Base-by-base conservation (phyloP, 2,113 vertebrate genomes). In the Cavia porcellus region DNA sequence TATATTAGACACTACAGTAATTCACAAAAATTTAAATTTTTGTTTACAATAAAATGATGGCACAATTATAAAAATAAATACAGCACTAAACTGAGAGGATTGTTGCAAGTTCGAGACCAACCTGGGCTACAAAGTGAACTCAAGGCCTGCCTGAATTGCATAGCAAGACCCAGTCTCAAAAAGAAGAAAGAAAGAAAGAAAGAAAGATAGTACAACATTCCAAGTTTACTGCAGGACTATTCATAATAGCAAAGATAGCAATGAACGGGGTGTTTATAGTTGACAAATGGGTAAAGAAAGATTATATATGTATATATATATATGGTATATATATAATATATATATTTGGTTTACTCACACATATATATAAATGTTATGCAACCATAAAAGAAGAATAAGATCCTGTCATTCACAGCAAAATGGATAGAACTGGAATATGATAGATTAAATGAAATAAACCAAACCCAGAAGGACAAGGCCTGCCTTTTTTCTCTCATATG, bases 21-120 rank as follows among this genome's bases (percentile, higher is more conserved):
- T 30, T 77, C 25, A 87, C 2, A 95, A 95, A 90, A 89, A n/a
- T 59, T 92, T 91, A 38, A 66, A 62, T 15, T 24, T 95, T 70
- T 72, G 12, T 80, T 96, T 75, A 95, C 90, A 90, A 92, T 62
- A 84, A 66, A 92, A 22, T 47, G 85, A 82, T 55, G 94, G 20
- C 20, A 82, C 79, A 93, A 79, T 81, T 59, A 38, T 66, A 72
- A 84, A 93, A 72, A 45, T 19, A 14, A 32, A 30, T 3, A 77
- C 24, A 77, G 42, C 14, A 24, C 13, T 89, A 17, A 57, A 17
- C 55, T 57, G 55, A 19, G 55, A 57, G 17, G 17, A 57, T 19
- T 57, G 55, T 57, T 57, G 15, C 55, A 57, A 57, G 55, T 57
- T 57, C 5, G 17, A 57, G 55, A 57, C 17, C 55, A 57, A 15